phyloP scores from a whole-genome alignment of 2,113 vertebrate species.

The Physeter macrocephalus region DNA sequence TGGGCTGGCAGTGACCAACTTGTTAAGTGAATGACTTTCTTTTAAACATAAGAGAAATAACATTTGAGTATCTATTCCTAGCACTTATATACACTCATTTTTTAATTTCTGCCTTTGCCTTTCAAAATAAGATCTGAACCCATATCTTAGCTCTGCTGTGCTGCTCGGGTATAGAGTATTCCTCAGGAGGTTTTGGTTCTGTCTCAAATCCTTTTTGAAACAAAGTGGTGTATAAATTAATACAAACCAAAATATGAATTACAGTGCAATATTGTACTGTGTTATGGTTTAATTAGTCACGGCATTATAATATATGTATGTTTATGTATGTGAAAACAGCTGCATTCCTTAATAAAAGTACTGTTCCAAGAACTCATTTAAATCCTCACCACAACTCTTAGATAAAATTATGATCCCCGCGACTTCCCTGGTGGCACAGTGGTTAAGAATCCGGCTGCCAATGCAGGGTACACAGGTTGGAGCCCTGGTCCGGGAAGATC shows the following conservation, averaged over 20 bases:
- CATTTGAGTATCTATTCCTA: background rate
- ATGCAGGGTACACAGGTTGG: no score
- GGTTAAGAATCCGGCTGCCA: no score
- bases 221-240: background rate
- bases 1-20: background rate
- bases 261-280: background rate
- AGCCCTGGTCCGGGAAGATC: no score
- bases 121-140: constrained; percentile 11
- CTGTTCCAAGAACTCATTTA: background rate
- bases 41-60: background rate
- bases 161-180: background rate
- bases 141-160: background rate
- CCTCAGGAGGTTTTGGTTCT: background rate
- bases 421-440: no score
- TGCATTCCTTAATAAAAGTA: background rate
- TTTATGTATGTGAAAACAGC: background rate
- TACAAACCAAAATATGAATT: background rate
- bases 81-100: background rate
- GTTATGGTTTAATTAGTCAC: background rate
- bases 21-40: background rate
- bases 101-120: background rate
- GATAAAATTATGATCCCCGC: background rate
- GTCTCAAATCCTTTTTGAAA: constrained; percentile 7
- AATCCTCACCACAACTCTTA: background rate
- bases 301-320: background rate